Percentiles rank a stretch among this genome's conserved stretches.
These are phyloP conservation scores for Agonopterix subpropinquella DNA, from an alignment of 2,888 invertebrate genomes.

Conservation along the genomic window DNA sequence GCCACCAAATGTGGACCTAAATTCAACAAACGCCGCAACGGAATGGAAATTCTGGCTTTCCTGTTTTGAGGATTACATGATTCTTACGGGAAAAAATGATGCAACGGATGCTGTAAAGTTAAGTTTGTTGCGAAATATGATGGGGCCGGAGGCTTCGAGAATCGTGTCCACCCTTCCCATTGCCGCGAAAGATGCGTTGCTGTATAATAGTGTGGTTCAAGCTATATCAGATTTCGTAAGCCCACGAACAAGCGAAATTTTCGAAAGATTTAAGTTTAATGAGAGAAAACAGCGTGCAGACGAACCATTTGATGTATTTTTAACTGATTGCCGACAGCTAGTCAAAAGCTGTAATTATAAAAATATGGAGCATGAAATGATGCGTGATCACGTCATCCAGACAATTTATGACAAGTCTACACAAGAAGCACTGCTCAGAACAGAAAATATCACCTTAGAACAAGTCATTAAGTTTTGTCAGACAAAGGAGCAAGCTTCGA, in stretches of 20 bases:
- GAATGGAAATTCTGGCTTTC: background rate
- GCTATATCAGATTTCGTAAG: background rate
- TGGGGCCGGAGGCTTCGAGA: background rate
- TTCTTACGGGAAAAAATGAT: background rate
- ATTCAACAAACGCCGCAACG: background rate
- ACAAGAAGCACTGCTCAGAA: background rate
- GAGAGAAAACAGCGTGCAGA: background rate
- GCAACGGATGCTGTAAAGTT: background rate
- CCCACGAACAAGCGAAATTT: background rate
- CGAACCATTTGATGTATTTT: background rate
- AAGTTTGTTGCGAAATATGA: background rate
- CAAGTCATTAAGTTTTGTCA: background rate
- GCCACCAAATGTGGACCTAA: background rate
- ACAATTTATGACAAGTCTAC: background rate
- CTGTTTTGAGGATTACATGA: background rate
- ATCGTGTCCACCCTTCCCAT: background rate
- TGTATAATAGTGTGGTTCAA: background rate
- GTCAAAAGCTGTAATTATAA: background rate
- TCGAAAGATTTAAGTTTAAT: background rate
- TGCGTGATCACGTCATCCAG: background rate
- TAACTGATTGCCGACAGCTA: background rate
- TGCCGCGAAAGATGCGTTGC: background rate
- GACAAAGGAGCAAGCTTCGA: background rate
- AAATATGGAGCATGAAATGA: background rate
- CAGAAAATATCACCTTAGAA: background rate